phyloP scores from a whole-genome alignment of 2,797 vertebrate genomes.

The Pipistrellus pygmaeus region DNA sequence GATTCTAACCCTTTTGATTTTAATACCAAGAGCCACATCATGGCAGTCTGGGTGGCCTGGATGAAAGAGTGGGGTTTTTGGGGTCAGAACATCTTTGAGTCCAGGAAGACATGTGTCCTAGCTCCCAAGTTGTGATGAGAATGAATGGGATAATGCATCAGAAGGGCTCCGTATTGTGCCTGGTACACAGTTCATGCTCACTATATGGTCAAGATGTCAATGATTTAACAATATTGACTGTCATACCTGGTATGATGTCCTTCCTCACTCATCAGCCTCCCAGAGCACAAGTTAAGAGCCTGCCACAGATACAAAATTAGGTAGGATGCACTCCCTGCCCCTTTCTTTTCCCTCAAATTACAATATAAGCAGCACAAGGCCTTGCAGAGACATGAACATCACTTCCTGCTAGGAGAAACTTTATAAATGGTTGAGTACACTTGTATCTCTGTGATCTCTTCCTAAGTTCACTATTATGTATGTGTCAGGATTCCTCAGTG shows the following conservation, averaged over 20 bases:
- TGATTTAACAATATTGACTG: accelerated
- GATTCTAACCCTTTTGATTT: neutral
- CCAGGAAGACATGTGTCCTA: accelerated
- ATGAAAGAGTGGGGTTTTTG: accelerated
- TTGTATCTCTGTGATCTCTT: neutral
- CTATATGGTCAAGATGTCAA: accelerated
- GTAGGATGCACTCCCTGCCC: accelerated
- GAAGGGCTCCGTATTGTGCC: accelerated
- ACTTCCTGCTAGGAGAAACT: neutral
- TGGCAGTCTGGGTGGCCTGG: neutral
- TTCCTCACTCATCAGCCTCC: accelerated
- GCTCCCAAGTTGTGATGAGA: accelerated
- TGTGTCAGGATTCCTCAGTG: accelerated
- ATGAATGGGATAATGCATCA: accelerated
- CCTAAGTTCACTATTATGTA: accelerated
- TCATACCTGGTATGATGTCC: accelerated
- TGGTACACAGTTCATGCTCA: accelerated
- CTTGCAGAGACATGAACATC: accelerated
- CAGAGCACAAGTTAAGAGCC: neutral
- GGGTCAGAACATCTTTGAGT: neutral
- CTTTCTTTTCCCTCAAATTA: accelerated
- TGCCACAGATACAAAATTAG: too few relatives aligned
- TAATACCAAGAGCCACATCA: accelerated
- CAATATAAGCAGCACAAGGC: accelerated
- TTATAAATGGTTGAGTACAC: accelerated